These are phyloP conservation scores for Brachionus angularis DNA, from an alignment of 1,140 invertebrate genomes.

Conservation along the genomic window DNA sequence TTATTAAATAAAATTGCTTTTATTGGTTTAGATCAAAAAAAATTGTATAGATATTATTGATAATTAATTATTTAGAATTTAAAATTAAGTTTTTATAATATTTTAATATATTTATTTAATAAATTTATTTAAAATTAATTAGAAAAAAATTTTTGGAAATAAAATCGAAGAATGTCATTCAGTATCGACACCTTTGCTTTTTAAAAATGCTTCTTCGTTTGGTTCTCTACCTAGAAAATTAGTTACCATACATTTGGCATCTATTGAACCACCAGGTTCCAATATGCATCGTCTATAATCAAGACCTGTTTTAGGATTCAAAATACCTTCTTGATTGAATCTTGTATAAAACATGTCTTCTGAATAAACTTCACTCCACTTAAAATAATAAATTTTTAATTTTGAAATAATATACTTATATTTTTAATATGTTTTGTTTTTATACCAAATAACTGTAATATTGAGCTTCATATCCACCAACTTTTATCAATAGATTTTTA, in stretches of 20 bases:
- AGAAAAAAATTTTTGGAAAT: too few species aligned
- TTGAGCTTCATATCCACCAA: conserved; percentile 62
- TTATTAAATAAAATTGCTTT: too few species aligned
- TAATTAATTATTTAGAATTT: too few species aligned
- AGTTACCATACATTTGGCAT: conserved; percentile 59
- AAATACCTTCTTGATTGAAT: conserved; percentile 60
- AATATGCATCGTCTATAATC: conserved; percentile 60
- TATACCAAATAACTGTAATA: conserved; percentile 64
- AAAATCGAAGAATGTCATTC: too few species aligned
- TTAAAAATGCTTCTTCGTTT: conserved; percentile 60
- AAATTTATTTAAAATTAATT: too few species aligned
- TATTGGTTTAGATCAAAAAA: too few species aligned
- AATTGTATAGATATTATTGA: too few species aligned
- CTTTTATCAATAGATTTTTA: too few species aligned
- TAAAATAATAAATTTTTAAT: conserved; percentile 47
- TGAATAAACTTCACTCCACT: conserved; percentile 64
- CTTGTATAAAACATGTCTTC: conserved; percentile 62
- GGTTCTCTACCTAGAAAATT: conserved; percentile 62
- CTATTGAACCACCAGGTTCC: conserved; percentile 59
- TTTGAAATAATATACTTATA: not conserved
- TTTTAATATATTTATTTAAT: too few species aligned
- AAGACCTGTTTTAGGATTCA: conserved; percentile 58
- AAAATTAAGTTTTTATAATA: too few species aligned
- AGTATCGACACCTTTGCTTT: too few species aligned
- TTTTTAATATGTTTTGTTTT: conserved; percentile 14